Base-by-base conservation (phyloP, 2,113 vertebrate species). In the Platichthys flesus region DNA sequence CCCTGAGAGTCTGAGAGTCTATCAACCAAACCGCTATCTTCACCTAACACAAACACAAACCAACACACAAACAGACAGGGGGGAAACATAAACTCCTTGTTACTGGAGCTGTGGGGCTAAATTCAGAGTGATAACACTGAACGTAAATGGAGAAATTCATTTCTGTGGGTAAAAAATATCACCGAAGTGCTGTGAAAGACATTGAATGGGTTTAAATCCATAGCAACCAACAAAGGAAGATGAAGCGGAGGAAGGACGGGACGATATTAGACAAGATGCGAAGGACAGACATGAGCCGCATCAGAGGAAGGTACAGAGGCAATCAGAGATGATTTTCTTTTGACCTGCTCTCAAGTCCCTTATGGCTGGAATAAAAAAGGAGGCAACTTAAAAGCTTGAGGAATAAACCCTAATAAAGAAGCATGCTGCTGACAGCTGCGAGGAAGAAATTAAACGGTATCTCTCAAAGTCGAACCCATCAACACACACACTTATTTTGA, bases 351-450 rank as follows among this genome's bases (percentile, higher is more conserved):
- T 67, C 49, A 51, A 77, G 42, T 54, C 16, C 51, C 61, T 71
- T 37, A 37, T 68, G 31, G 40, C 58, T 26, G n/a, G 2, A 76
- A 75, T 42, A 23, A 61, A 79, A 62, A 62, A 74, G 10, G 40
- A 49, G 23, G 52, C 51, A 59, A 21, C 37, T 61, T 71, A 26
- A 60, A 62, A 55, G 71, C 59, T 47, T 3, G 20, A 55, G 15
- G 21, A 76, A 74, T 66, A 70, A 79, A 64, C 9, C 37, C 62
- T 64, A 71, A 76, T 67, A 78, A 79, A 79, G 69, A 56, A 72
- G 63, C n/a, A 23, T 63, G 52, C 77, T 76, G 66, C 72, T 76
- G 74, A 73, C 58, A 78, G 63, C 78, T 71, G 66, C 4, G 52
- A 58, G 24, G 24, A 65, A 20, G 0, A 37, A 40, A 23, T 54